These are phyloP conservation scores for Petrosia ficiformis DNA, from an alignment of 37 sponge, comb jelly and placozoan species.

Conservation along the genomic window DNA sequence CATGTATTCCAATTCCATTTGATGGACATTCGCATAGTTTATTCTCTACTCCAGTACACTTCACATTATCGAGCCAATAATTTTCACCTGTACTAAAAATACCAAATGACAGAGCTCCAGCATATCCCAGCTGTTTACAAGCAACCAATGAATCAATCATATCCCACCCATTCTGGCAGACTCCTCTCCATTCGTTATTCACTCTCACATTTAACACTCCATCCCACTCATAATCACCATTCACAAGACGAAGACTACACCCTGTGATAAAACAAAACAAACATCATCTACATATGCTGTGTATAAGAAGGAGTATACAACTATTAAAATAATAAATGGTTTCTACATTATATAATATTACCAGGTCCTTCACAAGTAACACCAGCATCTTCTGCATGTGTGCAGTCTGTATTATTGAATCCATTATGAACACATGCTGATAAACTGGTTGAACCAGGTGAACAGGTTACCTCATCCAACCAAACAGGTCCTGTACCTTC, in stretches of 20 bases:
- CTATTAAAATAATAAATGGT: too few species aligned
- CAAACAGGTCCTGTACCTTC: not conserved
- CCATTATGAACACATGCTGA: not conserved
- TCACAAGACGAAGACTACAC: not conserved
- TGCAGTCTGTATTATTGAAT: not conserved
- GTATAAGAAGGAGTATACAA: not conserved
- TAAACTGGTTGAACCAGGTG: not conserved
- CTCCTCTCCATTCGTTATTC: conserved; percentile 24
- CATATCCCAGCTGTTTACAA: conserved; percentile 28
- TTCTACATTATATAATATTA: too few species aligned
- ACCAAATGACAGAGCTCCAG: not conserved
- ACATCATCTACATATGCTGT: conserved; percentile 1
- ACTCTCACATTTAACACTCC: conserved; percentile 1
- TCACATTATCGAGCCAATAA: not conserved
- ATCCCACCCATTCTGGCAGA: conserved; percentile 12
- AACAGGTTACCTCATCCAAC: not conserved
- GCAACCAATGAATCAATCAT: not conserved
- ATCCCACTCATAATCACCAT: not conserved
- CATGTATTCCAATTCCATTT: not conserved
- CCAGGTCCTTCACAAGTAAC: conserved; percentile 7
- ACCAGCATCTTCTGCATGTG: conserved; percentile 37
- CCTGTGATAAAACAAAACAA: not conserved
- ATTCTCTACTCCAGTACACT: conserved; percentile 5
- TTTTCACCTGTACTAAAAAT: not conserved
- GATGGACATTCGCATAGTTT: not conserved